phyloP scores from a whole-genome alignment of 35 echinoderm and acorn worm species.

The Ptychodera flava region DNA sequence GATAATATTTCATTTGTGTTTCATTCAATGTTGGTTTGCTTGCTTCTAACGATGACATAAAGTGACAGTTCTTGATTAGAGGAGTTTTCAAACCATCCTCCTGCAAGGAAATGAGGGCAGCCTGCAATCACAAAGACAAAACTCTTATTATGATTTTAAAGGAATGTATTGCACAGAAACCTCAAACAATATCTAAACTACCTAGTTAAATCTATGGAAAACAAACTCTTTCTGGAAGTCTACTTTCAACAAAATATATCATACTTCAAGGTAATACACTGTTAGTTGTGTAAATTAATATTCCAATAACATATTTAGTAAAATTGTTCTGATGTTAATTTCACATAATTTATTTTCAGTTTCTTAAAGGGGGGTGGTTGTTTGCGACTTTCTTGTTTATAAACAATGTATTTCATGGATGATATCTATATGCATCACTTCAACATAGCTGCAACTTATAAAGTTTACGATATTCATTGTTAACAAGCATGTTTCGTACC shows the following conservation, averaged over 20 bases:
- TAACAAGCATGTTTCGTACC: too few relatives aligned
- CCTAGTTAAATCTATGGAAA: not conserved
- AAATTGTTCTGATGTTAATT: not conserved
- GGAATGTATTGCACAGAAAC: not conserved
- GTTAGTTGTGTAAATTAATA: not conserved
- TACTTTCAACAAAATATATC: not conserved
- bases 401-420: too few relatives aligned
- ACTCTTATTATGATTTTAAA: not conserved
- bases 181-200: not conserved
- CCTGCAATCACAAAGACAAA: slow-evolving; percentile 11
- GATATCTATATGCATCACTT: too few relatives aligned
- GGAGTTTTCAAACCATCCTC: slow-evolving; percentile 27
- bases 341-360: not conserved
- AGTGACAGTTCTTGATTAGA: slow-evolving; percentile 17
- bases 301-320: not conserved
- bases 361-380: too few relatives aligned
- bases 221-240: not conserved
- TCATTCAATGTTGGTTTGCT: slow-evolving; percentile 30
- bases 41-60: slow-evolving; percentile 19
- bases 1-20: slow-evolving; percentile 6
- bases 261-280: not conserved
- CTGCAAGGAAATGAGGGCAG: slow-evolving; percentile 33
- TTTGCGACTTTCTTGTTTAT: too few relatives aligned
- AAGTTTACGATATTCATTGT: too few relatives aligned
- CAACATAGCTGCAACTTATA: too few relatives aligned